These are phyloP conservation scores for Phalera bucephala DNA, from an alignment of 2,888 invertebrate genomes.

Conservation along the genomic window DNA sequence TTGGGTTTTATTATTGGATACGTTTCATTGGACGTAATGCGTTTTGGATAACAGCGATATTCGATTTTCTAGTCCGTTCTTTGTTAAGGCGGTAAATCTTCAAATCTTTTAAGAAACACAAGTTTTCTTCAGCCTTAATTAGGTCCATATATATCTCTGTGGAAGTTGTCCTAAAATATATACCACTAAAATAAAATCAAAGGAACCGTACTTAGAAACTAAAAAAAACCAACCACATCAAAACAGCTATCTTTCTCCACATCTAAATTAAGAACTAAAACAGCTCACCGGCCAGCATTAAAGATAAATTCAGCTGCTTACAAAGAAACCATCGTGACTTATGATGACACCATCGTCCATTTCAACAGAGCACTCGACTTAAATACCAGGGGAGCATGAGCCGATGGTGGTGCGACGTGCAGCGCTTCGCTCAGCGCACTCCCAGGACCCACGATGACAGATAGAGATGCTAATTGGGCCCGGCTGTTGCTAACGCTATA, in stretches of 20 bases:
- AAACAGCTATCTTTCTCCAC: not conserved
- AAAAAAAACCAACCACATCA: no score
- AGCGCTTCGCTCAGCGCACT: conserved; percentile 11
- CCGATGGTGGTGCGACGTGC: conserved; percentile 16
- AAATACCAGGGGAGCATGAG: conserved; percentile 30
- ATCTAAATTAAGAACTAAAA: not conserved
- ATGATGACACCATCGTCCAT: conserved; percentile 24
- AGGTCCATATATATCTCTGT: no score
- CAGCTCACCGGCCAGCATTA: not conserved
- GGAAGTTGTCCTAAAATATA: no score
- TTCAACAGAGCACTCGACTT: conserved; percentile 27
- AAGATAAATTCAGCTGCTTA: conserved; percentile 17
- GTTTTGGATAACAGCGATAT: conserved; percentile 11
- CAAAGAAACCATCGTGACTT: conserved; percentile 25
- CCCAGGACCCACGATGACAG: conserved; percentile 28
- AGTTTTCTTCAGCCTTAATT: no score
- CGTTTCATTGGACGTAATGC: conserved; percentile 35
- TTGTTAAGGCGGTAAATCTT: no score
- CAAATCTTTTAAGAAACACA: no score
- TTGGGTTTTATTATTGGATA: conserved; percentile 39
- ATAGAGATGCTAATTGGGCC: conserved; percentile 41
- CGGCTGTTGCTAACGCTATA: conserved; percentile 30
- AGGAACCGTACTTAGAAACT: no score
- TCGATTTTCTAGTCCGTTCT: not conserved
- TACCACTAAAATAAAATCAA: no score